Percentiles rank a stretch among this genome's conserved stretches.
phyloP scores from a whole-genome alignment of 2,888 invertebrate species.

The Brenthis hecate region DNA sequence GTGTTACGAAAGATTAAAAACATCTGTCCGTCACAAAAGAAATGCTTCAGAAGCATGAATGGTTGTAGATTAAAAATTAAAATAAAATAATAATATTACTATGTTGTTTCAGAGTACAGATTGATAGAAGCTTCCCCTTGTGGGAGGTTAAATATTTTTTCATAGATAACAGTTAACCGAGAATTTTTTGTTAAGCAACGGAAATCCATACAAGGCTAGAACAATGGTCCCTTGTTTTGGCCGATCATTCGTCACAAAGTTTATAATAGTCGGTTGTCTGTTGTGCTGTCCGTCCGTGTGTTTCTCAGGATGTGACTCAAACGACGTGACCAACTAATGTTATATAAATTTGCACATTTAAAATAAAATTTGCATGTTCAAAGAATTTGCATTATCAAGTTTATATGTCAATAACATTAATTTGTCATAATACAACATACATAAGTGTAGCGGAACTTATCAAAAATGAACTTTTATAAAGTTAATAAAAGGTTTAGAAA shows the following conservation, averaged over 20 bases:
- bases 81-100: too few species aligned
- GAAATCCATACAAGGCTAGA: slow-evolving; percentile 63
- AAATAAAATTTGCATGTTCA: slow-evolving; percentile 17
- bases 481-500: too few species aligned
- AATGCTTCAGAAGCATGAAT: not conserved
- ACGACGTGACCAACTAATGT: slow-evolving; percentile 44
- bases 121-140: too few species aligned
- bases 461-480: too few species aligned
- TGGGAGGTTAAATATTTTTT: slow-evolving; percentile 13
- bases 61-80: not conserved
- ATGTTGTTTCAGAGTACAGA: too few species aligned
- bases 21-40: slow-evolving; percentile 10
- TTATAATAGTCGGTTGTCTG: slow-evolving; percentile 49
- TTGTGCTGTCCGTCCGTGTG: slow-evolving; percentile 47
- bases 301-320: slow-evolving; percentile 68
- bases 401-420: too few species aligned
- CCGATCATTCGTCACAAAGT: slow-evolving; percentile 52
- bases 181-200: slow-evolving; percentile 59
- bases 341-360: slow-evolving; percentile 45
- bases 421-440: too few species aligned
- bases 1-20: slow-evolving; percentile 21
- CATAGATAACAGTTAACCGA: slow-evolving; percentile 41
- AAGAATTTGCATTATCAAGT: not conserved
- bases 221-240: slow-evolving; percentile 68
- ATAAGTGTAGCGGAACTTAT: too few species aligned